These are phyloP conservation scores for Contarinia nasturtii DNA, from an alignment of 1,140 invertebrate species.

Conservation along the genomic window DNA sequence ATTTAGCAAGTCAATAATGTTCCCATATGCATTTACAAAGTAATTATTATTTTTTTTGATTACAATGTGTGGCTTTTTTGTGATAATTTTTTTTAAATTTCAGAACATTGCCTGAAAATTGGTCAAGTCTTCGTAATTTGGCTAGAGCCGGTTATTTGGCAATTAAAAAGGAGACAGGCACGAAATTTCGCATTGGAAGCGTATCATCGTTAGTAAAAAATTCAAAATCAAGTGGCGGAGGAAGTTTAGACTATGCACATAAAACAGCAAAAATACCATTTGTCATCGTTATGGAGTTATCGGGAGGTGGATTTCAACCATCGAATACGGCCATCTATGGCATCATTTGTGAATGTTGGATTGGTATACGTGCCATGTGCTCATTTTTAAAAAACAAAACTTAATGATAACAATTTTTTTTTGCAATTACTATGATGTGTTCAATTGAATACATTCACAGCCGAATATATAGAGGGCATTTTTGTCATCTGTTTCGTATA, in stretches of 20 bases:
- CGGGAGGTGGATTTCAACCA: conserved; percentile 13
- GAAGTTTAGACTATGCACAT: conserved; percentile 49
- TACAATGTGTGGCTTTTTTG: not conserved
- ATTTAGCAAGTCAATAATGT: conserved; percentile 38
- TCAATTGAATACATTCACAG: too few species aligned
- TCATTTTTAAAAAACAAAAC: not conserved
- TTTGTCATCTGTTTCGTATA: too few species aligned
- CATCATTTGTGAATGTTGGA: too few species aligned
- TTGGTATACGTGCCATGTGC: too few species aligned
- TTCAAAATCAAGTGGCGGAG: conserved; percentile 39
- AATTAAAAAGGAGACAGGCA: conserved; percentile 28
- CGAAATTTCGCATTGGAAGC: conserved; percentile 23
- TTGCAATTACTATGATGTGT: too few species aligned
- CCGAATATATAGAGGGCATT: too few species aligned
- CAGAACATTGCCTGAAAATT: conserved; percentile 16
- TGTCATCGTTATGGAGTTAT: conserved; percentile 47
- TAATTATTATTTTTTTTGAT: conserved; percentile 4
- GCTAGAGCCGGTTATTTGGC: conserved; percentile 23
- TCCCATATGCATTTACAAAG: conserved; percentile 35
- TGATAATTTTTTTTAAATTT: conserved; percentile 6
- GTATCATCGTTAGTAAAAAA: conserved; percentile 11
- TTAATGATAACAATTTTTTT: too few species aligned
- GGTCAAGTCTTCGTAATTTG: conserved; percentile 17
- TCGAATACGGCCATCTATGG: too few species aligned
- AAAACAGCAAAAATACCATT: conserved; percentile 39